phyloP scores from a whole-genome alignment of 2,113 vertebrate species.

The Burhinus oedicnemus region DNA sequence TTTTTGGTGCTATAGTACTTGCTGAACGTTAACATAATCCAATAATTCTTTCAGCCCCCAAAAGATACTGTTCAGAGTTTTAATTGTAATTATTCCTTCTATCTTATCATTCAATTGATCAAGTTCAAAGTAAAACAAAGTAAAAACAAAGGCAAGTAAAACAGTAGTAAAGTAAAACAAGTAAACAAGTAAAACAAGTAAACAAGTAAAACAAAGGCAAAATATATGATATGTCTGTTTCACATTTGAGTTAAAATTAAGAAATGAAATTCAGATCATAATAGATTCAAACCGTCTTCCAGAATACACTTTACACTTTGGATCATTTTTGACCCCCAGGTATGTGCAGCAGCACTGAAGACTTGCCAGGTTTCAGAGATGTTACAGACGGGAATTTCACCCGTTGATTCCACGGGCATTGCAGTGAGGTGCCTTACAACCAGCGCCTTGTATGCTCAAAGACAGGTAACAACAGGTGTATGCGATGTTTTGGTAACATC shows the following conservation, averaged over 20 bases:
- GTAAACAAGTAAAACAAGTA: too few relatives aligned
- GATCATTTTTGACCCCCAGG: not conserved
- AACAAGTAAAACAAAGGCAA: not conserved
- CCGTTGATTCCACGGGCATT: not conserved
- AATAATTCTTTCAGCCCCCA: not conserved
- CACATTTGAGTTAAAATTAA: not conserved
- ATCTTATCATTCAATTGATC: not conserved
- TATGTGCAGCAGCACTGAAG: not conserved
- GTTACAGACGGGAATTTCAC: not conserved
- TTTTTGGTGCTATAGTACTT: not conserved
- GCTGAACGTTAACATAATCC: not conserved
- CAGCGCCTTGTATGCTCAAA: not conserved
- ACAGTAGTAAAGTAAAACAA: too few relatives aligned
- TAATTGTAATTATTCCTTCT: not conserved
- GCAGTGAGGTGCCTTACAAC: not conserved
- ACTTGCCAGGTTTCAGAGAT: not conserved
- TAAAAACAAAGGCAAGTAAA: too few relatives aligned
- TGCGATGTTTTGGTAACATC: not conserved
- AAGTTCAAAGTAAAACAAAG: not conserved
- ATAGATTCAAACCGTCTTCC: not conserved
- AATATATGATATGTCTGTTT: not conserved
- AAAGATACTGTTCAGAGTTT: not conserved
- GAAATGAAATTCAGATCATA: slow-evolving; percentile 41
- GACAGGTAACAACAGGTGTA: not conserved
- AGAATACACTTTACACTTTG: not conserved